Base-by-base conservation (phyloP, 2,113 vertebrate genomes). In the Anolis carolinensis region DNA sequence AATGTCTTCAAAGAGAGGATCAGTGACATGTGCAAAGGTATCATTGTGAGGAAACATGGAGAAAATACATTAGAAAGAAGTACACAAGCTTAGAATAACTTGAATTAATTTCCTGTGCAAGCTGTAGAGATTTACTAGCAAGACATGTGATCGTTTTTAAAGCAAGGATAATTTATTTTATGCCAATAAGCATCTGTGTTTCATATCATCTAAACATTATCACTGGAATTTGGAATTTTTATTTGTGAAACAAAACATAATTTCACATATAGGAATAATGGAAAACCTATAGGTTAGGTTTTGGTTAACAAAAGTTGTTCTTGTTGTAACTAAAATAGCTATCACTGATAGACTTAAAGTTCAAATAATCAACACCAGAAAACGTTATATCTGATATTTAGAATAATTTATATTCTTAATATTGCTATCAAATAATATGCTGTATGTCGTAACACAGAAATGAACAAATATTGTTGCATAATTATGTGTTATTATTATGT, bases 11-110 rank as follows among this genome's bases (percentile, higher is more conserved):
- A 99, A 93, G 98, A 99, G 94, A 97, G 98, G 92, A 99, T 99
- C 95, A 98, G 98, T 0, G 99, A 99, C 95, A 99, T 99, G 99
- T 99, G 99, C 94, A 99, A 99, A 98, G 99, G 99, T 98, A 93
- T 13, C 73, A 2, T 21, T 52, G 75, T 34, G 10, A 48, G 4
- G 13, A 21, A 34, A 59, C 13, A 4, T 27, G 10, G 25, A 21
- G 20, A 52, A 39, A 59, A 20, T 25, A 36, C 7, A 20, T 20
- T 36, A 30, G 65, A 78, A 30, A 34, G 10, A n/a, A 82, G 5
- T 21, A 8, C 4, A 32, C 44, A 75, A 48, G 23, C 9, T 5
- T 44, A 75, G 23, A 75, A 48, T 20, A 14, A 73, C 5, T 36
- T 13, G 21, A 11, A 10, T 73, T 75, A 36, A 16, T 74, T 74